Base-by-base conservation (phyloP, 2,797 vertebrate genomes). In the Galaxias olidus region DNA sequence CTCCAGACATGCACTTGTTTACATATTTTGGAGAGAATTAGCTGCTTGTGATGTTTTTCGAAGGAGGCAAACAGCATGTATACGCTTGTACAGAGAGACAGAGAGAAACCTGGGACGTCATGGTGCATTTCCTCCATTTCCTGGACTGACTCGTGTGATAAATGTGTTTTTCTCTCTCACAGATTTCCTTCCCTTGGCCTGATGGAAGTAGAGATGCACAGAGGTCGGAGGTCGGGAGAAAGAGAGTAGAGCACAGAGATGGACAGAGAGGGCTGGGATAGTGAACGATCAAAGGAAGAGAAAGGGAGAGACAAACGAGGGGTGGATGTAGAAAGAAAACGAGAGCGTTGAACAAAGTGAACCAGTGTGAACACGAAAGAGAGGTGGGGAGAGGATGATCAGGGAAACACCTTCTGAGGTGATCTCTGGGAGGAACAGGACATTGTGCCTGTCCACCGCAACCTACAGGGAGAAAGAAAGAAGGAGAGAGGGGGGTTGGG, bases 71-170 rank as follows among this genome's bases (percentile, higher is more conserved):
- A 75, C 12, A 42, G 46, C 61, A 59, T 63, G 40, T 55, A 41
- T 46, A 14, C 13, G 18, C 45, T 45, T 70, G 61, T 79, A 76
- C 80, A 70, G 65, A 58, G 71, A 65, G 59, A 67, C 54, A 63
- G 50, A 73, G 65, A 61, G 48, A 18, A 52, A 43, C 18, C 13
- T 1, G n/a, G 14, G 46, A 45, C 15, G 1, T 19, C 18, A 13
- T 17, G 4, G 52, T 72, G 14, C 49, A 58, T 62, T 77, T 68
- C 43, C 46, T 65, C 41, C 20, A 44, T 59, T 66, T 78, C 66
- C 64, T 66, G 59, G 71, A 61, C 77, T 66, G 65, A 71, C 51
- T 62, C 18, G 66, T 61, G 59, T 76, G 75, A 81, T 72, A 65
- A 78, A 81, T 82, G 65, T 66, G 65, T 46, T 30, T 66, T 68